Conservation (phyloP, 2,797 vertebrate genomes). For the Clamator glandarius region DNA sequence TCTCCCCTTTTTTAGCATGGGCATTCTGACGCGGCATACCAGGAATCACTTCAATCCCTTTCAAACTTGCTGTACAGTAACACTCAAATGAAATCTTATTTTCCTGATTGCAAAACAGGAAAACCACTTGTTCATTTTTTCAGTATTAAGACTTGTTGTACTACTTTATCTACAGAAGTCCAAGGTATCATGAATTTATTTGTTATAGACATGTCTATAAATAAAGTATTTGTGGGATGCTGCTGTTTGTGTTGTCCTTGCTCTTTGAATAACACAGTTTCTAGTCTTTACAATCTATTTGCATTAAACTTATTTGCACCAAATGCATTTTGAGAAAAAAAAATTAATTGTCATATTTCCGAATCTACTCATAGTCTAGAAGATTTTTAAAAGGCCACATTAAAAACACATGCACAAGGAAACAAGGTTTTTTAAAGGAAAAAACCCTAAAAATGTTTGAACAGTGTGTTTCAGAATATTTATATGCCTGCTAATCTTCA, state of each 20-base stretch:
- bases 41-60: not conserved
- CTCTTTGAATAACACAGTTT: constrained; percentile 16
- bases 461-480: not conserved
- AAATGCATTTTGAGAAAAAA: constrained; percentile 10
- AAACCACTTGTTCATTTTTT: constrained; percentile 12
- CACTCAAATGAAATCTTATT: not conserved
- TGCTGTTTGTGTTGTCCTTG: constrained; percentile 34
- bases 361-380: not conserved
- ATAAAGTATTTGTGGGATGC: constrained; percentile 58
- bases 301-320: constrained; percentile 22
- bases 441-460: not conserved
- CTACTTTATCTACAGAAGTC: constrained; percentile 21
- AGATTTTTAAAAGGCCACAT: not conserved
- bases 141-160: constrained; percentile 1
- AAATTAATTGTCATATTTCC: not conserved
- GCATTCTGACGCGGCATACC: not conserved
- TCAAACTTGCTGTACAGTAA: not conserved
- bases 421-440: not conserved
- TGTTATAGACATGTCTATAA: constrained; percentile 39
- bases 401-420: not conserved
- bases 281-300: constrained; percentile 45
- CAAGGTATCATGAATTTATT: constrained; percentile 6
- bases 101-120: not conserved
- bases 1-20: not conserved
- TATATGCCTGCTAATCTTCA: not conserved